A percentile compares a stretch with the other conserved stretches of the same genome.
Conservation (phyloP, 2,888 invertebrate species). For the Crioceris asparagi region DNA sequence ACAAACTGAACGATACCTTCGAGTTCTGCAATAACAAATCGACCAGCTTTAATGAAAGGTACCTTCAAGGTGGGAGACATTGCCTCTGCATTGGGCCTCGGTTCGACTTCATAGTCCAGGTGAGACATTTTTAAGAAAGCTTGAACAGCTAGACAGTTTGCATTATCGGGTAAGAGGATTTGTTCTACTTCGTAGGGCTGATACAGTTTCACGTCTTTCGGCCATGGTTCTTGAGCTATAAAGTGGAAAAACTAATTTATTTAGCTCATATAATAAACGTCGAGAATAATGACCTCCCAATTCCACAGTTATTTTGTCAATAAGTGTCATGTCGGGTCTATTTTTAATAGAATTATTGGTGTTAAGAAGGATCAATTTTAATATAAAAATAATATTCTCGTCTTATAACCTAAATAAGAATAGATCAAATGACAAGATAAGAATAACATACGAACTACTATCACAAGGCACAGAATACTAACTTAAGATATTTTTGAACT, state of each 20-base stretch:
- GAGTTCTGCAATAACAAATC: constrained; percentile 80
- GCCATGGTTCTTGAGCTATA: constrained; percentile 86
- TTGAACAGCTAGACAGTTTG: constrained; percentile 86
- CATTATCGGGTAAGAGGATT: constrained; percentile 86
- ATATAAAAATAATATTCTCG: no score
- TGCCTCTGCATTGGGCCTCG: constrained; percentile 84
- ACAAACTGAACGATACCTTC: constrained; percentile 87
- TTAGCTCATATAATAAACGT: no score
- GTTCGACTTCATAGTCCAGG: constrained; percentile 70
- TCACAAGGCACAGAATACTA: no score
- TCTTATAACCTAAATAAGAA: no score
- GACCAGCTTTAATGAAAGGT: constrained; percentile 86
- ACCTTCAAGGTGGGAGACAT: constrained; percentile 93
- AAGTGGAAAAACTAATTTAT: no score
- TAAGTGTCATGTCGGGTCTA: background rate
- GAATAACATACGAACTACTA: no score
- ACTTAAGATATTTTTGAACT: no score
- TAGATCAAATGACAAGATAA: no score
- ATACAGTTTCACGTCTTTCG: constrained; percentile 73
- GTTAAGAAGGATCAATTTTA: no score
- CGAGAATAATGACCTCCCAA: no score
- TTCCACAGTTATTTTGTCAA: constrained; percentile 4
- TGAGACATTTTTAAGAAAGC: constrained; percentile 89
- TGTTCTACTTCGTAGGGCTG: constrained; percentile 91
- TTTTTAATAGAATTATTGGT: no score